Evolutionary conservation across 2,113 vertebrate genomes (phyloP), one percentile per base, ranked within the genome.

Genomic region (Neofelis nebulosa): DNA sequence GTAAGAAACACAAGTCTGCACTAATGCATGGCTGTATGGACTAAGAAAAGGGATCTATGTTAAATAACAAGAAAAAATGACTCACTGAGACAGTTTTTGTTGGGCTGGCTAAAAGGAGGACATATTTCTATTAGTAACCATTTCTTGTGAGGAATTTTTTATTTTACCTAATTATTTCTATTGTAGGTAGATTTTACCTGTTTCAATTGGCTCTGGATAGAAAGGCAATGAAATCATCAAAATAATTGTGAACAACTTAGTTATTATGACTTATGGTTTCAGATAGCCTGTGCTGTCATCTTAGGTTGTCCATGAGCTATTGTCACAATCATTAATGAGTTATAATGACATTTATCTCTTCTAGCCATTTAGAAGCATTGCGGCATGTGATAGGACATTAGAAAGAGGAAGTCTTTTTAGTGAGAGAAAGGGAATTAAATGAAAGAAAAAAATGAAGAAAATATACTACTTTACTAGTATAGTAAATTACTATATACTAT

Each of bases 81-180:
- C 4, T 93, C 19, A 33, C 23, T 66, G 97, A 97, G 81, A 12
- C 48, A 94, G 71, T 93, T 98, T 96, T 63, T 93, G 71, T 92
- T 95, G 50, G 97, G 69, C 63, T 91, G 65, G 16, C 55, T 94
- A 50, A 93, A 97, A 97, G 97, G 21, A 96, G 38, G 80, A 52
- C 31, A 85, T 0, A 0, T 94, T 97, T 97, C 81, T 82, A 96
- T 98, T 98, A 83, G 76, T 93, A 68, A 96, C 15, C 16, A 91
- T 97, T 97, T 96, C 48, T 96, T 96, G 25, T 96, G 25, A 96
- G 23, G 45, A 63, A 89, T 96, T 95, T 94, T 79, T 97, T 19
- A 85, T 98, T 97, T 97, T 41, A 94, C 14, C 0, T n/a, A 97
- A n/a, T 76, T 73, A 50, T 57, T 76, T 94, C 18, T 68, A 89